Evolutionary conservation across 1,140 invertebrate species (phyloP), one percentile per base, ranked within the genome.

Genomic region (Arctopsyche grandis): DNA sequence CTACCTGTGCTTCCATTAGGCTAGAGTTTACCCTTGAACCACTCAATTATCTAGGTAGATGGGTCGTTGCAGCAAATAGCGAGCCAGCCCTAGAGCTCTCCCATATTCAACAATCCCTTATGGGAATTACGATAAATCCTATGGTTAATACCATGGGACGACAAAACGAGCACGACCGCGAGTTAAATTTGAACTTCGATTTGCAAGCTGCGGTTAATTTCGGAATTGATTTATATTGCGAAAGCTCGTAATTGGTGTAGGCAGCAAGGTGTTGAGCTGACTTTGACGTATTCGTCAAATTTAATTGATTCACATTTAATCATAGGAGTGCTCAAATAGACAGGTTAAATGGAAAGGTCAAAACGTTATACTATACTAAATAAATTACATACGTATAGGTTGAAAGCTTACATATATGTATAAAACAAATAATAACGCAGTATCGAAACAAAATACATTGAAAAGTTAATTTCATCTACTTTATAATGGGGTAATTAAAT

Each of bases 1-100:
- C 74, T 76, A 76, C 74, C 74, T 76, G 74, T 74, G 38, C 63
- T 76, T 76, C 58, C 21, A 63, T 66, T 76, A 63, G 7, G 81
- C 81, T 78, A 79, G 81, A 69, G 78, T 75, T 60, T 80, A 81
- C 78, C 75, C 78, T 78, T 78, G 78, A 82, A 82, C 81, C 81
- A 79, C 81, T 82, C 81, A 82, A 82, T 82, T 82, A 82, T 81
- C 78, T 79, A 22, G 24, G 73, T 66, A 79, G 80, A 44, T 26
- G 26, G 10, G 24, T 12, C 63, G 58, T 10, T 19, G 58, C 19
- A 66, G 12, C 48, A 52, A 52, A 52, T 48, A 74, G 43, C 70
- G n/a, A 43, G 70, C 48, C 70, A 74, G 38, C 9, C 46, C 73
- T 63, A 14, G 21, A 24, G 38, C 69, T 26, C 24, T 46, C 24